These are phyloP conservation scores for Pogoniulus pusillus DNA, from an alignment of 2,797 vertebrate species.

Conservation along the genomic window DNA sequence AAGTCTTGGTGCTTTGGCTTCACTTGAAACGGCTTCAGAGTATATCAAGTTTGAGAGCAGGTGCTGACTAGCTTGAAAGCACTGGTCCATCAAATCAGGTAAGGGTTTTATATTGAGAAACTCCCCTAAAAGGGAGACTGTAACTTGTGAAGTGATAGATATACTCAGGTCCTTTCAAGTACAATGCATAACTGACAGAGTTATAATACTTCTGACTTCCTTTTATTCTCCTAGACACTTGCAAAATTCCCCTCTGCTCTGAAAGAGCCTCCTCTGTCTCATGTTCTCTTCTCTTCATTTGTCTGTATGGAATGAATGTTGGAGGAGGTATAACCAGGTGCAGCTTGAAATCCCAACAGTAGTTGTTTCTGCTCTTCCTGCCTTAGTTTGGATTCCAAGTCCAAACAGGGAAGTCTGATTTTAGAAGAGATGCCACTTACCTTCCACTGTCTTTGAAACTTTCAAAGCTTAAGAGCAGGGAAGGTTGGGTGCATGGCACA, in stretches of 20 bases:
- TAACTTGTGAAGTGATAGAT: constrained; percentile 37
- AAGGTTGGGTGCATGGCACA: neutral
- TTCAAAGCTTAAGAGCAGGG: neutral
- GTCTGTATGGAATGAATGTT: neutral
- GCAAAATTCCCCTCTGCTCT: constrained; percentile 10
- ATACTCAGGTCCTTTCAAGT: constrained; percentile 45
- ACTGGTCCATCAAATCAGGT: constrained; percentile 70
- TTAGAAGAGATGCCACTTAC: neutral
- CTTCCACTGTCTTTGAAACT: neutral
- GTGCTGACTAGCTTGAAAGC: constrained; percentile 84
- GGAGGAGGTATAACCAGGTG: constrained; percentile 32
- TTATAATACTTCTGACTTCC: constrained; percentile 10
- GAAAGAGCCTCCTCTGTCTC: neutral
- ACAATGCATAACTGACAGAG: constrained; percentile 40
- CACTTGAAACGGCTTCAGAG: constrained; percentile 85
- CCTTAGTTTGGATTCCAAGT: neutral
- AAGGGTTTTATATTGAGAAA: constrained; percentile 53
- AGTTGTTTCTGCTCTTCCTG: neutral
- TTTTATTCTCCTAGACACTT: neutral
- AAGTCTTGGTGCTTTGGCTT: constrained; percentile 89
- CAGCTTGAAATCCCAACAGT: neutral
- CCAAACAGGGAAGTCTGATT: neutral
- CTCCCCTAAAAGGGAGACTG: constrained; percentile 53
- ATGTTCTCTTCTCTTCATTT: neutral
- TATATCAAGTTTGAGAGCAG: constrained; percentile 85